A percentile compares a stretch with the other conserved stretches of the same genome.
These are phyloP conservation scores for Acipenser ruthenus DNA, from an alignment of 2,797 vertebrate species.

Conservation along the genomic window DNA sequence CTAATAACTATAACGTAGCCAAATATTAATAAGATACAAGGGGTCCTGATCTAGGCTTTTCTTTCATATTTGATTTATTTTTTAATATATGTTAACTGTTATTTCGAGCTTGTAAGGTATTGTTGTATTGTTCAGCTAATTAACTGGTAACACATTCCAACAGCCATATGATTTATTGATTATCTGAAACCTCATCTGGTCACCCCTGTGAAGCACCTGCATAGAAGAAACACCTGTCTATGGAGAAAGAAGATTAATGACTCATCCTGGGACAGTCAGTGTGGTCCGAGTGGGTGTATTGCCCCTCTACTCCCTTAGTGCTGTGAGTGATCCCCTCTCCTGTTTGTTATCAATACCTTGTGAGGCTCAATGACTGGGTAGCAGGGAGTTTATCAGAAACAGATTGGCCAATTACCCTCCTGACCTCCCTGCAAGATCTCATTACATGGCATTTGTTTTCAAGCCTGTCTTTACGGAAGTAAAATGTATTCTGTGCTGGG, in stretches of 20 bases:
- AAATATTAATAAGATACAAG: too few species aligned
- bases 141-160: too few species aligned
- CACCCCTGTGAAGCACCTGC: too few species aligned
- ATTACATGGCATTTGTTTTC: slow-evolving; percentile 12
- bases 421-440: slow-evolving; percentile 12
- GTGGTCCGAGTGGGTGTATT: background rate
- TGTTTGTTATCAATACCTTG: slow-evolving; percentile 16
- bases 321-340: slow-evolving; percentile 46
- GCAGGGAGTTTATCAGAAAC: slow-evolving; percentile 16
- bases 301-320: slow-evolving; percentile 30
- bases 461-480: background rate
- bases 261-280: background rate
- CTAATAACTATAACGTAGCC: too few species aligned
- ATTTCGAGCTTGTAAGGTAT: too few species aligned
- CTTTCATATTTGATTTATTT: too few species aligned
- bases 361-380: slow-evolving; percentile 9
- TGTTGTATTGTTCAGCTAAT: too few species aligned
- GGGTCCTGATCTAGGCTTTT: too few species aligned
- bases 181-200: too few species aligned
- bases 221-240: too few species aligned
- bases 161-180: too few species aligned
- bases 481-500: background rate
- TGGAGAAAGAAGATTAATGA: background rate
- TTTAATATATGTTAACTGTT: too few species aligned
- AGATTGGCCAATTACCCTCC: slow-evolving; percentile 25